Evolutionary conservation across 2,113 vertebrate genomes (phyloP).

Genomic region (Odontophorus gujanensis): DNA sequence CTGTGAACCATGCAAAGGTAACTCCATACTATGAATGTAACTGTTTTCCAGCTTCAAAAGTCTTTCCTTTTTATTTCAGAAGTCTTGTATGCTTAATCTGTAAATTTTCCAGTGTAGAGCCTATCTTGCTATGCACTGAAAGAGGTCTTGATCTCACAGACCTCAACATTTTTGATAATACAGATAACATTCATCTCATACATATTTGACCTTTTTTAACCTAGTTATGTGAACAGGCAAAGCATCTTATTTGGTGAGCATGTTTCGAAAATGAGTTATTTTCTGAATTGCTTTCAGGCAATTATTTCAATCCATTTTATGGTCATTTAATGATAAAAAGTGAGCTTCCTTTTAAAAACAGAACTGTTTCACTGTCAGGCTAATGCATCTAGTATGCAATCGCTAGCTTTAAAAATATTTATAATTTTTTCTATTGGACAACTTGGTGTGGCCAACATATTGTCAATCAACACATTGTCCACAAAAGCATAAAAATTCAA

Average conservation of each 20-base stretch:
- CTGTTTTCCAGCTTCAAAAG: background rate
- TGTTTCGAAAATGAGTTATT: conserved; percentile 10
- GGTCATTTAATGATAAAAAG: background rate
- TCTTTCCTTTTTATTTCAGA: background rate
- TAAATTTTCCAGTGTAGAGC: background rate
- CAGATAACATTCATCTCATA: background rate
- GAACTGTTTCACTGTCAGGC: background rate
- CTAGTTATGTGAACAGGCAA: background rate
- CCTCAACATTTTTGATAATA: background rate
- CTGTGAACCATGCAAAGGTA: background rate
- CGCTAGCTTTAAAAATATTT: background rate
- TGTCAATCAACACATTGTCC: background rate
- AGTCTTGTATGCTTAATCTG: background rate
- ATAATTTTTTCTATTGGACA: background rate
- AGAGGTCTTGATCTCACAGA: background rate
- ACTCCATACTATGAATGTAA: background rate
- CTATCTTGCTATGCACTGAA: background rate
- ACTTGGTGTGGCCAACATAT: background rate
- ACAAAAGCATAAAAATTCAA: background rate
- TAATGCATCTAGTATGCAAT: background rate
- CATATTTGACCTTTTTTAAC: background rate
- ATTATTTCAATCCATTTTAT: background rate
- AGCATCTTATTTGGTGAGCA: background rate
- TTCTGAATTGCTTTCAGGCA: background rate
- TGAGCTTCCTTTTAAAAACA: background rate